These are phyloP conservation scores for Morelia viridis DNA, from an alignment of 2,797 vertebrate genomes.

Conservation along the genomic window DNA sequence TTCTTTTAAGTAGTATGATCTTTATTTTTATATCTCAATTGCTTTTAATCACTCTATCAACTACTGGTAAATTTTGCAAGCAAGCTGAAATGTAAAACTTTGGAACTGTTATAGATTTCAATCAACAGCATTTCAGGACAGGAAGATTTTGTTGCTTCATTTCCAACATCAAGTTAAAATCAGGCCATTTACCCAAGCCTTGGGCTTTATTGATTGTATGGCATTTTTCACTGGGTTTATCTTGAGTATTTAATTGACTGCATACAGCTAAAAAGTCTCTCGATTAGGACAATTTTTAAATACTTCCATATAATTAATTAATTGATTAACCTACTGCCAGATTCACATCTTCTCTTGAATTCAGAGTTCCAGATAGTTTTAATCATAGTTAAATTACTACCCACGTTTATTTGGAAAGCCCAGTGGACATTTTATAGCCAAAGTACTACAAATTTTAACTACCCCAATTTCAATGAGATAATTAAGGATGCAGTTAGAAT, in stretches of 20 bases:
- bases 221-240: not conserved
- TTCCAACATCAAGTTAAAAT: not conserved
- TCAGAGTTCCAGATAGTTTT: not conserved
- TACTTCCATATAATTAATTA: not conserved
- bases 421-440: too few species aligned
- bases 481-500: not conserved
- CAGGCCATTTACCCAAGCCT: not conserved
- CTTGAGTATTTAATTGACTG: not conserved
- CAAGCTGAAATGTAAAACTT: not conserved
- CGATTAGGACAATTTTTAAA: not conserved
- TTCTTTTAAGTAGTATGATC: constrained; percentile 60
- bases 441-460: not conserved
- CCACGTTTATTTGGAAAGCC: not conserved
- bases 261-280: not conserved
- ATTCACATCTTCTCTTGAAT: not conserved
- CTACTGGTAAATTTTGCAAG: constrained; percentile 34
- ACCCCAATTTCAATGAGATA: not conserved
- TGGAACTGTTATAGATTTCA: not conserved
- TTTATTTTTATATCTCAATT: constrained; percentile 50
- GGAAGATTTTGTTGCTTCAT: not conserved
- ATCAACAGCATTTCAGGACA: not conserved
- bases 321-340: not conserved
- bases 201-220: not conserved
- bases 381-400: not conserved
- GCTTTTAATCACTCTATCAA: constrained; percentile 35